Evolutionary conservation across 2,888 invertebrate genomes (phyloP).

Genomic region (Zhengitettix transpicula): DNA sequence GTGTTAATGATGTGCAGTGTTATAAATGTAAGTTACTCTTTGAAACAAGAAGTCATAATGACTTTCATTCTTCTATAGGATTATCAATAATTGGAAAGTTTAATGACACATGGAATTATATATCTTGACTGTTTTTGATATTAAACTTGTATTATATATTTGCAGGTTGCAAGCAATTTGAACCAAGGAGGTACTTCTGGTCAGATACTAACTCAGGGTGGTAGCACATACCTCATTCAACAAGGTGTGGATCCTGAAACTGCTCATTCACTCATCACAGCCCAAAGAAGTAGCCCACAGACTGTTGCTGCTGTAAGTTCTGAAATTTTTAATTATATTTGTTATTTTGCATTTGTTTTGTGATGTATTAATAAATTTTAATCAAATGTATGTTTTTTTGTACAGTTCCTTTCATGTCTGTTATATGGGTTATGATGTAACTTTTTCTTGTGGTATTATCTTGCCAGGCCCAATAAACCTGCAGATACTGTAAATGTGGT

Average conservation of each 20-base stretch:
- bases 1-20: no score
- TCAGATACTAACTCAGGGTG: slow-evolving; percentile 27
- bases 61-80: no score
- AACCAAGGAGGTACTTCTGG: slow-evolving; percentile 11
- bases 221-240: slow-evolving; percentile 46
- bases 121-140: background rate
- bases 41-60: no score
- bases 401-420: no score
- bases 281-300: slow-evolving; percentile 46
- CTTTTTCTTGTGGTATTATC: no score
- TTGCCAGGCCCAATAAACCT: no score
- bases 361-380: no score
- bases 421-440: no score
- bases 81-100: background rate
- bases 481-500: no score
- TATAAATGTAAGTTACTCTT: no score
- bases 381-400: no score
- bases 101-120: background rate
- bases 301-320: slow-evolving; percentile 47
- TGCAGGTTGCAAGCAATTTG: slow-evolving; percentile 18
- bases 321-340: background rate
- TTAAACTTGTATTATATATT: background rate
- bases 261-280: slow-evolving; percentile 34
- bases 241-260: slow-evolving; percentile 47
- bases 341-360: no score